Evolutionary conservation across 2,113 vertebrate species (phyloP), one percentile per base, ranked within the genome.

Genomic region (Lathamus discolor): DNA sequence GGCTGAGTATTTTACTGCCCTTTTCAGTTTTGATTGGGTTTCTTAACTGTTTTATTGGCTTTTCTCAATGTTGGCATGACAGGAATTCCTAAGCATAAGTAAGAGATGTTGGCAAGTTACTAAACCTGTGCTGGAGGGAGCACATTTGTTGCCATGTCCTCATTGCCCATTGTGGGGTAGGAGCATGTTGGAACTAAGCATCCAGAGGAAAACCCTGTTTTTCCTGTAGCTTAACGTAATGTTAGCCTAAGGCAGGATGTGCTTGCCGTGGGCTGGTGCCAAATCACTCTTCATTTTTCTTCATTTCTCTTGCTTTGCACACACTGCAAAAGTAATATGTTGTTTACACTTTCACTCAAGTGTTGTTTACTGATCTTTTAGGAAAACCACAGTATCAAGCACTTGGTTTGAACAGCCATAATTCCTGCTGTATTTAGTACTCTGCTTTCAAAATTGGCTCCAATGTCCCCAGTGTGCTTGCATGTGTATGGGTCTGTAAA

Each of bases 41-140:
- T 55, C 23, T 46, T 33, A 10, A 1, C 6, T 2, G 4, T 9
- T 74, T 28, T 10, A 1, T 7, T 33, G 59, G 16, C 13, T 79
- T 16, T 8, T 19, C 9, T 46, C 29, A 17, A 0, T 31, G n/a
- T 9, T 57, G 5, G 5, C 6, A 4, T 27, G 43, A 28, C 1
- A 0, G 11, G 28, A n/a, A 1, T 51, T 51, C 41, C 31, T 3
- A 0, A 9, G 29, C 5, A 1, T 16, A 15, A 3, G 11, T 0
- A 51, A 18, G 61, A 61, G 7, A 59, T 7, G 6, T 16, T 59
- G 57, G 33, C 24, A 35, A 35, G 33, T 59, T 59, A 59, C 57
- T 59, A 59, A 22, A 59, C 22, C 55, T 81, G 25, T 37, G 1
- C 7, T 10, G 48, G 24, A 20, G 23, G n/a, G 49, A 41, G 8